Evolutionary conservation across 1,140 invertebrate species (phyloP).

Genomic region (Euwallacea fornicatus): DNA sequence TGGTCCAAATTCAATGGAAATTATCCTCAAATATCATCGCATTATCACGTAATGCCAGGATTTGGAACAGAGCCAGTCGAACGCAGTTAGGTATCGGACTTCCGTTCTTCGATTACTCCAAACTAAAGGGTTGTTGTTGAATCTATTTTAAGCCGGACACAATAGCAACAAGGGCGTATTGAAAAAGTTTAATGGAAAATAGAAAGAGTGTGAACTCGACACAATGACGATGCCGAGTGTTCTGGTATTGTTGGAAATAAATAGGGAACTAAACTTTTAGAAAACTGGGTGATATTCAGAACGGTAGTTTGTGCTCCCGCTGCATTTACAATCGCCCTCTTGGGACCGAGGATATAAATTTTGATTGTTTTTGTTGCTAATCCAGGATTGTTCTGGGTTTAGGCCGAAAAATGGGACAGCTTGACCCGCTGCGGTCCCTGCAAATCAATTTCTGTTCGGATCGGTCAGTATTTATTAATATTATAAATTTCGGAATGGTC

Average conservation of each 20-base stretch:
- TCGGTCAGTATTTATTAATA: conserved; percentile 46
- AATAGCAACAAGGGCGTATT: conserved; percentile 31
- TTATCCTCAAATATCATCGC: background rate
- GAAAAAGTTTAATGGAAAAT: conserved; percentile 37
- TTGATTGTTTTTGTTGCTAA: too few species aligned
- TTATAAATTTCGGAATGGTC: conserved; percentile 44
- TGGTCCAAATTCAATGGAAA: too few species aligned
- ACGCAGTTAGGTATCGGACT: conserved; percentile 11
- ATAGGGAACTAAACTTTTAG: conserved; percentile 23
- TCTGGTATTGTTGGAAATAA: conserved; percentile 27
- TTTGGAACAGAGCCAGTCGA: conserved; percentile 29
- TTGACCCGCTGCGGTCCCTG: conserved; percentile 40
- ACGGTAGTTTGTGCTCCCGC: background rate
- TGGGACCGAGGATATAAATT: background rate
- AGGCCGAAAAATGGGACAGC: too few species aligned
- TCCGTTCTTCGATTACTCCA: conserved; percentile 24
- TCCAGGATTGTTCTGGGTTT: too few species aligned
- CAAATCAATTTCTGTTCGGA: conserved; percentile 43
- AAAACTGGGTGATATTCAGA: conserved; percentile 15
- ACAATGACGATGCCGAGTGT: conserved; percentile 23
- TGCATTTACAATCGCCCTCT: background rate
- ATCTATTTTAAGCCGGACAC: conserved; percentile 32
- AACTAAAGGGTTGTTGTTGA: conserved; percentile 27
- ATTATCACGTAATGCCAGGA: conserved; percentile 5
- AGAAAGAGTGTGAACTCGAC: conserved; percentile 30